phyloP scores from a whole-genome alignment of 2,888 invertebrate species.

The Glyphotaelius pellucidus region DNA sequence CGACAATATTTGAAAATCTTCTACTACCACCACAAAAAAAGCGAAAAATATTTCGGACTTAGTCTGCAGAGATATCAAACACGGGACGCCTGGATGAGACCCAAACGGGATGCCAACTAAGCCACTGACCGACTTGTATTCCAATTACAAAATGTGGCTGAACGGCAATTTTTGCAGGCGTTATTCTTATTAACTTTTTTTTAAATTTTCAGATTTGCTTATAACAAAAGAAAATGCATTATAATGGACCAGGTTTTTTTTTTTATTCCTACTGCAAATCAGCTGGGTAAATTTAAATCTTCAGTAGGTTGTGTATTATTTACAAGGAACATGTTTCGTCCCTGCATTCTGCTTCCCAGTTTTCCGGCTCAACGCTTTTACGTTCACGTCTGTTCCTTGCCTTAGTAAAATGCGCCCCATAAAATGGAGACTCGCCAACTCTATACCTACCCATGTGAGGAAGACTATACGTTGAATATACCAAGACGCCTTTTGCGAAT shows the following conservation, averaged over 20 bases:
- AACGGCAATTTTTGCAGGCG: too few relatives aligned
- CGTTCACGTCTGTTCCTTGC: conserved; percentile 52
- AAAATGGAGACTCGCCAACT: conserved; percentile 59
- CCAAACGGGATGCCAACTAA: too few relatives aligned
- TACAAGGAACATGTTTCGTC: neutral
- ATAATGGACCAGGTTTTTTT: neutral
- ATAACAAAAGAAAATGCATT: neutral
- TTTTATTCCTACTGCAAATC: neutral
- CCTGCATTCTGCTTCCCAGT: conserved; percentile 50
- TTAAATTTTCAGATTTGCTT: neutral
- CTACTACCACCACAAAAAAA: too few relatives aligned
- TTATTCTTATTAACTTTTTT: too few relatives aligned
- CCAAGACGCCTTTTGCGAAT: neutral
- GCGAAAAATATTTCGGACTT: too few relatives aligned
- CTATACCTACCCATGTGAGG: neutral
- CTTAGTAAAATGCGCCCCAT: conserved; percentile 54
- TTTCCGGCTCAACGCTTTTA: conserved; percentile 62
- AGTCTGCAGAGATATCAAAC: too few relatives aligned
- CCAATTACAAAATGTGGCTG: too few relatives aligned
- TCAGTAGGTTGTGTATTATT: neutral
- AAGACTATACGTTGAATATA: neutral
- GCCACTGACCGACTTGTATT: too few relatives aligned
- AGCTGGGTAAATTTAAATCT: neutral
- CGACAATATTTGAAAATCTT: too few relatives aligned
- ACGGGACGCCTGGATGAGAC: too few relatives aligned